Evolutionary conservation across 2,797 vertebrate genomes (phyloP).

Genomic region (Agapornis canus): DNA sequence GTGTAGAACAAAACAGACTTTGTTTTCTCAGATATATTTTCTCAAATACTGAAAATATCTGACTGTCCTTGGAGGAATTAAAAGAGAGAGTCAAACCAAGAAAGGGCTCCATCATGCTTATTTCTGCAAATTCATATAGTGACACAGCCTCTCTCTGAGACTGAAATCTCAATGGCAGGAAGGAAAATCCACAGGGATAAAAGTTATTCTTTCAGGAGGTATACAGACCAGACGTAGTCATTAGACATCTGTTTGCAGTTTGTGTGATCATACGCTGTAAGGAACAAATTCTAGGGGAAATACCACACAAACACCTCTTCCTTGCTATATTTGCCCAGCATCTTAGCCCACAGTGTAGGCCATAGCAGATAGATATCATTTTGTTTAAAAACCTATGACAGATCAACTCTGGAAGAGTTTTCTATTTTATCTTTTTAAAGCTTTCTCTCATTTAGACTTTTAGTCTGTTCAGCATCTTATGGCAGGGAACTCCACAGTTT

Average conservation of each 20-base stretch:
- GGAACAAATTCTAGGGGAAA: not conserved
- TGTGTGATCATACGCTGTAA: not conserved
- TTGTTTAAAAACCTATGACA: not conserved
- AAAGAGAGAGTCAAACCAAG: not conserved
- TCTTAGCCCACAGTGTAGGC: not conserved
- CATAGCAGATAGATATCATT: not conserved
- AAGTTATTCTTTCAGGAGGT: not conserved
- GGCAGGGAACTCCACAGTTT: not conserved
- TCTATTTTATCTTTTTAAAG: not conserved
- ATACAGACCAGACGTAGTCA: not conserved
- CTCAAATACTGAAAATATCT: not conserved
- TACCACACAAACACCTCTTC: not conserved
- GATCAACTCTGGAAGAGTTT: not conserved
- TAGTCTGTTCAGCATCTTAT: not conserved
- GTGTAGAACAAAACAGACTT: not conserved
- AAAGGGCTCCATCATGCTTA: not conserved
- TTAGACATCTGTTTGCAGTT: not conserved
- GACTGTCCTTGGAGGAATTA: not conserved
- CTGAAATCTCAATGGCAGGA: not conserved
- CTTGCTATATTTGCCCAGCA: not conserved
- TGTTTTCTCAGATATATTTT: not conserved
- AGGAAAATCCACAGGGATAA: not conserved
- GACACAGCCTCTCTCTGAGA: not conserved
- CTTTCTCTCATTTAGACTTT: not conserved
- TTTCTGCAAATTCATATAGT: not conserved